phyloP scores from a whole-genome alignment of 2,888 invertebrate species.

The Melolontha melolontha region DNA sequence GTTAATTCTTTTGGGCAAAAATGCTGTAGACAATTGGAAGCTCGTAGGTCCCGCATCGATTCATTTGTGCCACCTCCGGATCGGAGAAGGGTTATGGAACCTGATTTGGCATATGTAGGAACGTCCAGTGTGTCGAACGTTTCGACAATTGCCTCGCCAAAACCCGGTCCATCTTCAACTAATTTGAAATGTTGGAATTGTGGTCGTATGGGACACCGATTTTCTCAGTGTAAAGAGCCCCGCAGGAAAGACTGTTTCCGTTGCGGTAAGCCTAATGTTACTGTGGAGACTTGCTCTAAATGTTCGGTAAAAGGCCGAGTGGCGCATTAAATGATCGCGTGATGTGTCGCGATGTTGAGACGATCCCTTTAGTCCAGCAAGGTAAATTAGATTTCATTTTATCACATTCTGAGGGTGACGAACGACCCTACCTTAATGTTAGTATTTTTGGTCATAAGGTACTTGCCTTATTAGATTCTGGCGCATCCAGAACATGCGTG shows the following conservation, averaged over 20 bases:
- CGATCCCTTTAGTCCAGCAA: background rate
- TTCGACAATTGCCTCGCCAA: background rate
- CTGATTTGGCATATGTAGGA: slow-evolving; percentile 27
- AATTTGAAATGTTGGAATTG: slow-evolving; percentile 36
- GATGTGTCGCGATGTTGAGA: background rate
- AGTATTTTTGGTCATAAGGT: slow-evolving; percentile 39
- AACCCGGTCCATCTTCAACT: background rate
- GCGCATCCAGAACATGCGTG: slow-evolving; percentile 40
- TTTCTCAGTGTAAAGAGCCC: slow-evolving; percentile 5
- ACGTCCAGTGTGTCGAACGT: background rate
- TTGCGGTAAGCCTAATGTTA: slow-evolving; percentile 19
- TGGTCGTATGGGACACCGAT: slow-evolving; percentile 8
- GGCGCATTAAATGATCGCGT: background rate
- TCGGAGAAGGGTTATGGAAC: slow-evolving; percentile 7
- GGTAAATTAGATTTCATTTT: slow-evolving; percentile 32
- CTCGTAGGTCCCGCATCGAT: slow-evolving; percentile 3
- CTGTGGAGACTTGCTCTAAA: background rate
- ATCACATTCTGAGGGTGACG: slow-evolving; percentile 35
- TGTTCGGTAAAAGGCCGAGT: slow-evolving; percentile 35
- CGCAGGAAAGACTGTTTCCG: slow-evolving; percentile 2
- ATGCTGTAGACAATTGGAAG: slow-evolving; percentile 21
- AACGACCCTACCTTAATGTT: slow-evolving; percentile 40
- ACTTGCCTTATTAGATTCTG: slow-evolving; percentile 43
- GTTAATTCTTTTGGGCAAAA: slow-evolving; percentile 15
- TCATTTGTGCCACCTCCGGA: slow-evolving; percentile 15